phyloP scores from a whole-genome alignment of 1,140 invertebrate species.

The Drosophila nigromelanica region DNA sequence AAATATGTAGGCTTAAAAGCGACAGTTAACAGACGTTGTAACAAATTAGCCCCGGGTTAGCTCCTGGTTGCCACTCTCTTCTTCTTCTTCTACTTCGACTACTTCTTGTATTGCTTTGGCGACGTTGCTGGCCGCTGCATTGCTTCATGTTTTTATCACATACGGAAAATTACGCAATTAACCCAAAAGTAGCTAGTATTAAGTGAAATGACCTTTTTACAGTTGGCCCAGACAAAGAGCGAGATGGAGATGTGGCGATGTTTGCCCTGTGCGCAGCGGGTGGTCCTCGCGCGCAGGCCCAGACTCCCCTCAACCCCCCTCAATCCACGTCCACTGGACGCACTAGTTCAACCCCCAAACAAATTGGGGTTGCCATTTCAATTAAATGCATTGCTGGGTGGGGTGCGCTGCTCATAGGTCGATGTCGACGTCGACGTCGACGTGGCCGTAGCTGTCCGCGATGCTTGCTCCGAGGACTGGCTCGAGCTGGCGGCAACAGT shows the following conservation, averaged over 20 bases:
- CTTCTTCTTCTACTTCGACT: constrained; percentile 47
- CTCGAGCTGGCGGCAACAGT: constrained; percentile 13
- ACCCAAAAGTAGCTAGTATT: constrained; percentile 71
- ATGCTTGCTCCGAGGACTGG: constrained; percentile 8
- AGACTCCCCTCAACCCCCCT: neutral
- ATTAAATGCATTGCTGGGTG: constrained; percentile 82
- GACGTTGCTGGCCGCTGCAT: constrained; percentile 32
- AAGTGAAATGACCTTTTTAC: constrained; percentile 67
- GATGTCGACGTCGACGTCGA: constrained; percentile 33
- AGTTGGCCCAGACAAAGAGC: constrained; percentile 6
- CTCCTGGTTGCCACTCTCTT: constrained; percentile 21
- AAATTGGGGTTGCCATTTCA: constrained; percentile 78
- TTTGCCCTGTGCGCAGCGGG: constrained; percentile 56
- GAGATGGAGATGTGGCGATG: constrained; percentile 1
- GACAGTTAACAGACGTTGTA: constrained; percentile 57
- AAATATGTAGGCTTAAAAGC: constrained; percentile 44
- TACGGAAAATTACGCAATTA: constrained; percentile 71
- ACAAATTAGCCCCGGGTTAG: constrained; percentile 62
- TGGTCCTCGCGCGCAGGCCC: constrained; percentile 62
- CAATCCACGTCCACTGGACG: neutral
- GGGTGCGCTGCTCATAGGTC: constrained; percentile 79
- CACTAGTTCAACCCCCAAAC: constrained; percentile 36
- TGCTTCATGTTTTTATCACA: constrained; percentile 67
- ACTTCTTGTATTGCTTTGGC: neutral
- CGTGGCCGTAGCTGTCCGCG: constrained; percentile 29